phyloP scores from a whole-genome alignment of 2,797 vertebrate species.

The Morelia viridis region DNA sequence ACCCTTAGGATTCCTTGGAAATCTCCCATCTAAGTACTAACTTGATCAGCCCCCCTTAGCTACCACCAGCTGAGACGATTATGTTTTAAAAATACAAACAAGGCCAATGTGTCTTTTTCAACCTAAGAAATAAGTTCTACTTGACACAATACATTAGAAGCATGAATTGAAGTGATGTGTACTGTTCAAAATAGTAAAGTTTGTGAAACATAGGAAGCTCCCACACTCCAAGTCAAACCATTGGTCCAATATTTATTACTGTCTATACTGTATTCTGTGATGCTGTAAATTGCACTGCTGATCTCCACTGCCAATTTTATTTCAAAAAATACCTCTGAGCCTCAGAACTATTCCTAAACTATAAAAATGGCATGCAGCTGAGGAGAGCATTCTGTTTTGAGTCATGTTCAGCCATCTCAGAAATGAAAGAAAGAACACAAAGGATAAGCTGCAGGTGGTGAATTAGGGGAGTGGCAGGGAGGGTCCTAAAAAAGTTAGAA shows the following conservation, averaged over 20 bases:
- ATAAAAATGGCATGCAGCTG: not conserved
- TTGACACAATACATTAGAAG: not conserved
- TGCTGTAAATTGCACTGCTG: not conserved
- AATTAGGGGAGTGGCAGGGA: not conserved
- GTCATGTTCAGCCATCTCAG: not conserved
- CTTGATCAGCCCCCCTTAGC: not conserved
- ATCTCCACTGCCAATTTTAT: not conserved
- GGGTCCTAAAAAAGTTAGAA: not conserved
- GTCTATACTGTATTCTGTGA: not conserved
- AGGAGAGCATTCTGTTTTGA: not conserved
- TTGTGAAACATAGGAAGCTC: not conserved
- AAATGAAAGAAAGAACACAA: not conserved
- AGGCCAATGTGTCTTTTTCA: not conserved
- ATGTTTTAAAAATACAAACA: not conserved
- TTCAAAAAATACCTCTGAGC: not conserved
- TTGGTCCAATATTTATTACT: not conserved
- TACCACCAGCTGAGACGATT: not conserved
- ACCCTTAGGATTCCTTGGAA: not conserved
- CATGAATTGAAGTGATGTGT: not conserved
- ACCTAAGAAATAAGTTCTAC: not conserved
- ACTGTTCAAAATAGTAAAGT: not conserved
- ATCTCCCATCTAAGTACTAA: not conserved
- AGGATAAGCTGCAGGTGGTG: not conserved
- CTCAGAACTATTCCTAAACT: not conserved
- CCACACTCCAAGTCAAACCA: not conserved